Conservation (phyloP, 2,797 vertebrate genomes). For the Chiroxiphia lanceolata region DNA sequence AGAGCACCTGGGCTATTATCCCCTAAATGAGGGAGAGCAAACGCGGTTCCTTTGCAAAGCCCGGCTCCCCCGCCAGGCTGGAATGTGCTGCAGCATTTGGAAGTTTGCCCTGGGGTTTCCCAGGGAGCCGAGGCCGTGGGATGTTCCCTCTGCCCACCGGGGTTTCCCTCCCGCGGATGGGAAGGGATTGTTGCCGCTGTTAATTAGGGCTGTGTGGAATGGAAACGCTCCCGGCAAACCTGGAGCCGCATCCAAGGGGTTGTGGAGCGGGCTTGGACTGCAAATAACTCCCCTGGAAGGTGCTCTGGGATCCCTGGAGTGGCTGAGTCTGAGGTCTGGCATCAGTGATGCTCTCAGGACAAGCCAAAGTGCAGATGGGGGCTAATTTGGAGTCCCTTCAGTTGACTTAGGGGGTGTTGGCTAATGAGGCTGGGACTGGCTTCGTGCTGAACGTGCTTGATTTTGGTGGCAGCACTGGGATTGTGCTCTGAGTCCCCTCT, state of each 20-base stretch:
- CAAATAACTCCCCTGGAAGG: neutral
- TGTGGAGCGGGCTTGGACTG: neutral
- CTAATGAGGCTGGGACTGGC: neutral
- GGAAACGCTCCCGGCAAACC: neutral
- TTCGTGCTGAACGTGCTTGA: neutral
- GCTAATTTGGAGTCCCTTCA: neutral
- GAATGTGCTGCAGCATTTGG: neutral
- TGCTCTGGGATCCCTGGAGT: neutral
- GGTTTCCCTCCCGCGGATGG: neutral
- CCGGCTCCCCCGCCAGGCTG: neutral
- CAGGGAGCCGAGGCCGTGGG: neutral
- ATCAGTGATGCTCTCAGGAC: neutral
- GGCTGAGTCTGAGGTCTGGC: neutral
- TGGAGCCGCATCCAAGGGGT: neutral
- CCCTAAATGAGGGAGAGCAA: neutral
- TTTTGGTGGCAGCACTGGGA: neutral
- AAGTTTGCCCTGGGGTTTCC: neutral
- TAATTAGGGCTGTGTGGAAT: neutral
- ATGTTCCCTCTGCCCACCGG: neutral
- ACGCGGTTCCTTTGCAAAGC: neutral
- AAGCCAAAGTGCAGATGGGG: neutral
- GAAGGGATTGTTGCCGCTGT: neutral
- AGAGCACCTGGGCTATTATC: slow-evolving; percentile 11
- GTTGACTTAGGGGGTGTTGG: neutral
- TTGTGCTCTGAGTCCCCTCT: neutral